A percentile compares a stretch with the other conserved stretches of the same genome.
Evolutionary conservation across 2,797 vertebrate genomes (phyloP).

Genomic region (Gallirallus australis): DNA sequence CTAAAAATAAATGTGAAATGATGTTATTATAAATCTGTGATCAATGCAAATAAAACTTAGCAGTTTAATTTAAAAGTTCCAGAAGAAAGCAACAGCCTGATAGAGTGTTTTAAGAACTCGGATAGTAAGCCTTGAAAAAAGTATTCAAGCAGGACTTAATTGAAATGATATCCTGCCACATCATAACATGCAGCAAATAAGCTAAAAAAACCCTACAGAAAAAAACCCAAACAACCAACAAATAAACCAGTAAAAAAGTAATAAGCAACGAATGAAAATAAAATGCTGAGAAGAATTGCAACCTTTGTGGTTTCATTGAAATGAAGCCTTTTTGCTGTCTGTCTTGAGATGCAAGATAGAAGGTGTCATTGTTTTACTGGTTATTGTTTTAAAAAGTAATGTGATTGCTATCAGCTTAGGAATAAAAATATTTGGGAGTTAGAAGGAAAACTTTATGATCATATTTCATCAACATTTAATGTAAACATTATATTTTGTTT

Average conservation of each 20-base stretch:
- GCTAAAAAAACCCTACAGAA: neutral
- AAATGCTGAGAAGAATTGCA: neutral
- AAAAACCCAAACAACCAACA: neutral
- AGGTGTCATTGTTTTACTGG: neutral
- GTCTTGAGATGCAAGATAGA: neutral
- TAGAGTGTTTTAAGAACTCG: neutral
- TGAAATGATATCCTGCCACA: neutral
- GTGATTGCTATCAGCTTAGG: neutral
- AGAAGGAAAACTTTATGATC: neutral
- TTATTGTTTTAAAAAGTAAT: neutral
- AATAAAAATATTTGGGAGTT: neutral
- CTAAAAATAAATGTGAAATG: neutral
- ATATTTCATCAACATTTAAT: neutral
- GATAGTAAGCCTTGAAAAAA: neutral
- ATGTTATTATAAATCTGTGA: neutral
- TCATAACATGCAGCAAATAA: neutral
- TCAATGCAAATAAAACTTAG: neutral
- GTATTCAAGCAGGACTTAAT: neutral
- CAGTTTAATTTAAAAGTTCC: neutral
- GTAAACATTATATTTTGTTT: neutral
- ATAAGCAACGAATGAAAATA: neutral
- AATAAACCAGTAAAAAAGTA: neutral
- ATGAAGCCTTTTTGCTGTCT: neutral
- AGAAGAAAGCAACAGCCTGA: neutral
- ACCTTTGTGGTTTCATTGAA: neutral